Evolutionary conservation across 2,113 vertebrate species (phyloP).

Genomic region (Pachyramphus minor): DNA sequence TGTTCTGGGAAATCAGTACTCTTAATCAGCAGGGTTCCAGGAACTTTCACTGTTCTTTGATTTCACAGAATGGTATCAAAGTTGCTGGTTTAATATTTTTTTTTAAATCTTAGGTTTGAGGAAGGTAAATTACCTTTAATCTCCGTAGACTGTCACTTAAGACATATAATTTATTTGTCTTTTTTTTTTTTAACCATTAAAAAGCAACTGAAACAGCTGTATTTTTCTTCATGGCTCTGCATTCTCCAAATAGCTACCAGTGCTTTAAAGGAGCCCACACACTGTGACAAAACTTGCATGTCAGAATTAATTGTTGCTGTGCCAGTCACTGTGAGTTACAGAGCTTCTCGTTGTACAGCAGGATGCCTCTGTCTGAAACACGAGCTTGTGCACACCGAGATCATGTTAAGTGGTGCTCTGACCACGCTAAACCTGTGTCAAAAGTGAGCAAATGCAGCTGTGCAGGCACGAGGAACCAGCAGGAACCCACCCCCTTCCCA

Average conservation of each 20-base stretch:
- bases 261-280: slow-evolving; percentile 32
- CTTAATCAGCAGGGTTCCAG: slow-evolving; percentile 4
- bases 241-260: slow-evolving; percentile 21
- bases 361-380: background rate
- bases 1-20: slow-evolving; percentile 6
- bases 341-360: background rate
- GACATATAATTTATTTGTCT: background rate
- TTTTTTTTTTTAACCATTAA: slow-evolving; percentile 36
- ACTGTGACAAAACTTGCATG: slow-evolving; percentile 19
- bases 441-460: background rate
- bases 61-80: slow-evolving; percentile 22
- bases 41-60: background rate
- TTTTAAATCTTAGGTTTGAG: slow-evolving; percentile 4
- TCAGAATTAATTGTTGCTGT: slow-evolving; percentile 62
- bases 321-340: background rate
- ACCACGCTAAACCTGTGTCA: background rate
- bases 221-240: background rate
- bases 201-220: slow-evolving; percentile 8
- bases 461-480: background rate
- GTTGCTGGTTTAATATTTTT: slow-evolving; percentile 28
- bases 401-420: background rate
- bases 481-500: background rate
- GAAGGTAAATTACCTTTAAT: slow-evolving; percentile 56
- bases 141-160: slow-evolving; percentile 26
- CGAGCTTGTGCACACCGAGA: background rate